Conservation (phyloP, 64 coral and sea anemone genomes). For the Stichodactyla mertensii region DNA sequence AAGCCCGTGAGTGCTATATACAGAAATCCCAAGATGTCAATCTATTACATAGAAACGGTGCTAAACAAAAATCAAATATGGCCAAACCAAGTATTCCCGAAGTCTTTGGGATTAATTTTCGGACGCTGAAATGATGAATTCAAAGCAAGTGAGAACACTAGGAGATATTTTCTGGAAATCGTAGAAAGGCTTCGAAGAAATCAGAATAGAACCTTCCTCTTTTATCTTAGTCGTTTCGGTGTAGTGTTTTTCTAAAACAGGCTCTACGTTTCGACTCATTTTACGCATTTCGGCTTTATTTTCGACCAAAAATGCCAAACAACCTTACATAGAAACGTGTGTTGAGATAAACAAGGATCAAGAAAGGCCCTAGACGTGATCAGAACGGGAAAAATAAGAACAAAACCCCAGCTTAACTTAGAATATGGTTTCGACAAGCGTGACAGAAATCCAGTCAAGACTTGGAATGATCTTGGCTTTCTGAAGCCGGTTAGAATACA, state of each 20-base stretch:
- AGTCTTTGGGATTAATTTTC: neutral
- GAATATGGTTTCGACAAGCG: conserved; percentile 25
- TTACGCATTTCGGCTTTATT: neutral
- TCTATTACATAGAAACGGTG: conserved; percentile 43
- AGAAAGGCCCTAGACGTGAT: neutral
- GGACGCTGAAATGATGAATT: neutral
- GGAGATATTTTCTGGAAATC: neutral
- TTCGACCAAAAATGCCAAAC: neutral
- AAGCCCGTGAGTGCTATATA: neutral
- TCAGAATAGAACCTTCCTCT: neutral
- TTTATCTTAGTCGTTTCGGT: neutral
- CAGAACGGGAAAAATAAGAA: conserved; percentile 10
- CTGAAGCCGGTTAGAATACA: conserved; percentile 5
- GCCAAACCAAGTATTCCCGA: neutral
- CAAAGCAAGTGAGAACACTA: neutral
- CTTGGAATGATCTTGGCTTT: neutral
- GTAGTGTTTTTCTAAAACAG: neutral
- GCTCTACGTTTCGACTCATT: neutral
- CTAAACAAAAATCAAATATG: conserved; percentile 32
- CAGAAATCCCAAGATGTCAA: conserved; percentile 4
- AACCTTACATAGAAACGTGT: neutral
- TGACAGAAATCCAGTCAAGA: neutral
- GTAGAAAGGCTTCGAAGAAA: neutral
- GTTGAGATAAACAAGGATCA: neutral
- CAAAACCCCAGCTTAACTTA: neutral